Percentiles rank a stretch among this genome's conserved stretches.
phyloP scores from a whole-genome alignment of 2,888 invertebrate genomes.

The Andrena minutula region DNA sequence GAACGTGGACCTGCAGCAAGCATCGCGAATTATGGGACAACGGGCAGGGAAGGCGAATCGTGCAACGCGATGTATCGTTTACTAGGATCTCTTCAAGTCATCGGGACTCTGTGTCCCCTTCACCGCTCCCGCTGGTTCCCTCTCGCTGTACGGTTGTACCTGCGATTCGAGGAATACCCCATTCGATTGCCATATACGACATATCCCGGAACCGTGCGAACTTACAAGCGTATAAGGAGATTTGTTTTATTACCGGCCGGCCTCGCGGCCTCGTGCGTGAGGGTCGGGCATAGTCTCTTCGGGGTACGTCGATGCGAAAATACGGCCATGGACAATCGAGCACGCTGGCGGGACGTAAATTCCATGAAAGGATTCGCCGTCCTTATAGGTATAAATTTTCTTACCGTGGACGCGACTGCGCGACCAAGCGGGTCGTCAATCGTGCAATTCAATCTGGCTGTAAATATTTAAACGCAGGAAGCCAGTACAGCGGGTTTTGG shows the following conservation, averaged over 20 bases:
- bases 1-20: slow-evolving; percentile 2
- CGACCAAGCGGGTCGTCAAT: not conserved
- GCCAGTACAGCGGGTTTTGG: not conserved
- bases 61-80: slow-evolving; percentile 55
- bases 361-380: not conserved
- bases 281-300: slow-evolving; percentile 13
- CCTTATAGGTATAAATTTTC: not conserved
- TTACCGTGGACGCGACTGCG: not conserved
- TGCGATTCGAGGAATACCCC: slow-evolving; percentile 50
- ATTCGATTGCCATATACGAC: slow-evolving; percentile 55
- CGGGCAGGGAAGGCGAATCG: slow-evolving; percentile 41
- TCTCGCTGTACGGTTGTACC: not conserved
- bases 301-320: slow-evolving; percentile 40
- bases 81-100: slow-evolving; percentile 50
- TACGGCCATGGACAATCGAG: slow-evolving; percentile 35
- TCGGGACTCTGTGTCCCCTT: slow-evolving; percentile 14
- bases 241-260: slow-evolving; percentile 53
- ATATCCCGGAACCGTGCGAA: slow-evolving; percentile 62
- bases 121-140: not conserved
- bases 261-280: slow-evolving; percentile 10
- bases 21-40: slow-evolving; percentile 51
- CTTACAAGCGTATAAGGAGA: slow-evolving; percentile 57
- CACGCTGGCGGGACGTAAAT: slow-evolving; percentile 21
- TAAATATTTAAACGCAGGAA: not conserved
- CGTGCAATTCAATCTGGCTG: not conserved